phyloP scores from a whole-genome alignment of 1,140 invertebrate genomes.

The Drepana arcuata region DNA sequence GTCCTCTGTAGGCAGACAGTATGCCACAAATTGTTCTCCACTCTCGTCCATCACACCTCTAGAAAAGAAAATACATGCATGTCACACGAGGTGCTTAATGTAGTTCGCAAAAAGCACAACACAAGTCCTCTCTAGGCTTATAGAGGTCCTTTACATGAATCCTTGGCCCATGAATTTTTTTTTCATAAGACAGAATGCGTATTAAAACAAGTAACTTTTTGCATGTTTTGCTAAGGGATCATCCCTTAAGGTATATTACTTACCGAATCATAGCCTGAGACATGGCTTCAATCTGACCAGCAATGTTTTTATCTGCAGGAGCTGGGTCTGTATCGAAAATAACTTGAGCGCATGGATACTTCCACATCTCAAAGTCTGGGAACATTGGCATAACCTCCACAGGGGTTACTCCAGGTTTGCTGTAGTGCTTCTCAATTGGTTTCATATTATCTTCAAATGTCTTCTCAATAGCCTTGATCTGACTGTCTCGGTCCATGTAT shows the following conservation, averaged over 20 bases:
- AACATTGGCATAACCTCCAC: slow-evolving; percentile 90
- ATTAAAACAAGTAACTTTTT: no score
- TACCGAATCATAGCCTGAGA: slow-evolving; percentile 97
- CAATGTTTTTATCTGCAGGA: slow-evolving; percentile 84
- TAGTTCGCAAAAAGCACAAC: no score
- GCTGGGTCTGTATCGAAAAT: slow-evolving; percentile 98
- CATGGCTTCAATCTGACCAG: slow-evolving; percentile 96
- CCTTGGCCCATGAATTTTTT: no score
- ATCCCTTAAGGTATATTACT: no score
- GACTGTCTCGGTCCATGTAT: slow-evolving; percentile 97
- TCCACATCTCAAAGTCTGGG: slow-evolving; percentile 97
- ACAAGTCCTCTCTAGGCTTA: no score
- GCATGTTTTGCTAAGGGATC: no score
- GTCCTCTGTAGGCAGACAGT: slow-evolving; percentile 95
- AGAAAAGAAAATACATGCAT: no score
- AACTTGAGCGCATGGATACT: slow-evolving; percentile 97
- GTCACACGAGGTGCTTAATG: no score
- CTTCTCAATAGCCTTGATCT: slow-evolving; percentile 98
- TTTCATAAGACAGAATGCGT: no score
- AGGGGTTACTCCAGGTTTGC: slow-evolving; percentile 93
- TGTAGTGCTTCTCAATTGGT: slow-evolving; percentile 93
- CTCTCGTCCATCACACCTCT: slow-evolving; percentile 98
- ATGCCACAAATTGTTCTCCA: slow-evolving; percentile 98
- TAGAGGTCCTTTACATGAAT: no score
- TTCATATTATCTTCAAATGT: slow-evolving; percentile 95